These are phyloP conservation scores for Sminthurinus aureus DNA, from an alignment of 2,888 invertebrate species.

Conservation along the genomic window DNA sequence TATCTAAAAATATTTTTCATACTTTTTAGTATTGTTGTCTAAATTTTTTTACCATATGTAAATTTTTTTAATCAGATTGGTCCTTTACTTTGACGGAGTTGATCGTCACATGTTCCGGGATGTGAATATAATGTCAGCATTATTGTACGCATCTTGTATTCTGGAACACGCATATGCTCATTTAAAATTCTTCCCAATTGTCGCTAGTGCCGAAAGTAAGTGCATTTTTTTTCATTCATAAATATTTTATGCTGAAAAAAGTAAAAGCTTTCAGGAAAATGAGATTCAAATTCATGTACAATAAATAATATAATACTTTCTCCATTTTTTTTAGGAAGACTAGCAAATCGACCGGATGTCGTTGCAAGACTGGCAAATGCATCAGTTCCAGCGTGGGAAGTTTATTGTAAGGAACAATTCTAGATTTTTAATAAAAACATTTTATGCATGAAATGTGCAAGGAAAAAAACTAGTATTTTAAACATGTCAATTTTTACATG, in stretches of 20 bases:
- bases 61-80: neutral
- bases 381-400: conserved; percentile 42
- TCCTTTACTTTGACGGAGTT: conserved; percentile 40
- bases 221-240: neutral
- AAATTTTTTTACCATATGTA: no score
- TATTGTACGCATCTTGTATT: conserved; percentile 37
- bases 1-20: no score
- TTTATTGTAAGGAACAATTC: conserved; percentile 39
- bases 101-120: conserved; percentile 47
- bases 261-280: no score
- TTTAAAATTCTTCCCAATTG: conserved; percentile 43
- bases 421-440: neutral
- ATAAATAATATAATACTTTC: neutral
- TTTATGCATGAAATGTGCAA: no score
- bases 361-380: conserved; percentile 21
- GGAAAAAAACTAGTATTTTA: no score
- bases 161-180: conserved; percentile 53
- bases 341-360: conserved; percentile 26
- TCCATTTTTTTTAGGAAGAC: neutral
- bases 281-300: neutral
- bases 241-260: neutral
- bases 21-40: no score
- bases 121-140: conserved; percentile 47
- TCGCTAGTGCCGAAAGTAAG: conserved; percentile 36
- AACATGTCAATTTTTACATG: no score